These are phyloP conservation scores for Hydra vulgaris DNA, from an alignment of 30 jellyfish, hydroid and myxozoan species.

Conservation along the genomic window DNA sequence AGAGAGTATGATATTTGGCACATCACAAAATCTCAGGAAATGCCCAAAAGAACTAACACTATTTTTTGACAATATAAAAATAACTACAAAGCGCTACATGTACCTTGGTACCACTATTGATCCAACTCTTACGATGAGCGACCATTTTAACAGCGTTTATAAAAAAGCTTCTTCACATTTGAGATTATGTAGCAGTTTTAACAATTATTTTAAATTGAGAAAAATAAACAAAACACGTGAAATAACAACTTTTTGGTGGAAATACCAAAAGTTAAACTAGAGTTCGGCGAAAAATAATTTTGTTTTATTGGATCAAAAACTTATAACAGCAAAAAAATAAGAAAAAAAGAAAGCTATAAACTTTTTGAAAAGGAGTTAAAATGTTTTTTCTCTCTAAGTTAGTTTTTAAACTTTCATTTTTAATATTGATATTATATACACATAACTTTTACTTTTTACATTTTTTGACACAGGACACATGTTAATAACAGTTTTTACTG, in stretches of 20 bases:
- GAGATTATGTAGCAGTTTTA: conserved; percentile 5
- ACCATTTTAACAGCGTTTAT: conserved; percentile 5
- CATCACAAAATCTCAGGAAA: neutral
- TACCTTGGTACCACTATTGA: conserved; percentile 5
- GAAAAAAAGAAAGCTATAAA: neutral
- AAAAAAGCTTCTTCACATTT: conserved; percentile 1
- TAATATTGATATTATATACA: neutral
- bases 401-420: too few relatives aligned
- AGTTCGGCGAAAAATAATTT: neutral
- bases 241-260: conserved; percentile 4
- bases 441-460: neutral
- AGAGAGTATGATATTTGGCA: too few relatives aligned
- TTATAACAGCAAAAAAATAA: neutral
- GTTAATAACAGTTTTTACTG: too few relatives aligned
- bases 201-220: neutral
- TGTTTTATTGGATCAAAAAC: conserved; percentile 1
- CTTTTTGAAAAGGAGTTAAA: too few relatives aligned
- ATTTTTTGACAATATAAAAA: neutral
- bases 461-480: neutral
- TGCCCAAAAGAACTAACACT: conserved; percentile 1
- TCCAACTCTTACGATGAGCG: conserved; percentile 4
- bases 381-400: too few relatives aligned
- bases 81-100: neutral
- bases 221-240: neutral
- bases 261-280: conserved; percentile 1